Evolutionary conservation across 2,113 vertebrate genomes (phyloP).

Genomic region (Rhodinocichla rosea): DNA sequence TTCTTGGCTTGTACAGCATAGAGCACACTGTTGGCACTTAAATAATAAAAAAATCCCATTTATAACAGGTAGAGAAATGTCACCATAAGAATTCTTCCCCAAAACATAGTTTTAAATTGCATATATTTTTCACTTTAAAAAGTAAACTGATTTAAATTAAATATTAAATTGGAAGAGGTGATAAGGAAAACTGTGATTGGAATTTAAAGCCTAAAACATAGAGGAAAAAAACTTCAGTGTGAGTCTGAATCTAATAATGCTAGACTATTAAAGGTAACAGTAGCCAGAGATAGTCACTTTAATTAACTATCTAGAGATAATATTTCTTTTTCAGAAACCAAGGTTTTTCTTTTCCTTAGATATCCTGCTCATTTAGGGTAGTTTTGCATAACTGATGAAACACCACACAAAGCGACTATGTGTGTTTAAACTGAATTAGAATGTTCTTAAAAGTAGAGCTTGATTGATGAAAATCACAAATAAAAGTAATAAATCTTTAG

Average conservation of each 20-base stretch:
- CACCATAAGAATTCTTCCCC: neutral
- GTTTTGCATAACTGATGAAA: neutral
- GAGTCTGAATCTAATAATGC: neutral
- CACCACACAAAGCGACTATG: neutral
- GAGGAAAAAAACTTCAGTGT: neutral
- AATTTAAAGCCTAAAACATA: neutral
- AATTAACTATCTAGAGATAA: neutral
- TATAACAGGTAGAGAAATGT: neutral
- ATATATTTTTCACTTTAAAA: neutral
- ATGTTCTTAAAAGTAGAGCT: neutral
- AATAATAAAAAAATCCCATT: conserved; percentile 36
- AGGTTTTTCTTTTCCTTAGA: neutral
- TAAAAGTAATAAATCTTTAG: neutral
- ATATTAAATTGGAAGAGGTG: neutral
- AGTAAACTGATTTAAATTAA: neutral
- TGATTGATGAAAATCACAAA: neutral
- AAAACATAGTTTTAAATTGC: neutral
- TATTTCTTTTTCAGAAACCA: neutral
- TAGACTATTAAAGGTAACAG: neutral
- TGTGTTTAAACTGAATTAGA: neutral
- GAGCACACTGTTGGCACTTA: conserved; percentile 46
- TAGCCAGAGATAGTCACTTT: neutral
- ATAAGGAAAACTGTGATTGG: neutral
- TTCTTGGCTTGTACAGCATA: conserved; percentile 50
- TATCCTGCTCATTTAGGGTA: neutral